phyloP scores from a whole-genome alignment of 2,113 vertebrate genomes.

The Pygoscelis adeliae region DNA sequence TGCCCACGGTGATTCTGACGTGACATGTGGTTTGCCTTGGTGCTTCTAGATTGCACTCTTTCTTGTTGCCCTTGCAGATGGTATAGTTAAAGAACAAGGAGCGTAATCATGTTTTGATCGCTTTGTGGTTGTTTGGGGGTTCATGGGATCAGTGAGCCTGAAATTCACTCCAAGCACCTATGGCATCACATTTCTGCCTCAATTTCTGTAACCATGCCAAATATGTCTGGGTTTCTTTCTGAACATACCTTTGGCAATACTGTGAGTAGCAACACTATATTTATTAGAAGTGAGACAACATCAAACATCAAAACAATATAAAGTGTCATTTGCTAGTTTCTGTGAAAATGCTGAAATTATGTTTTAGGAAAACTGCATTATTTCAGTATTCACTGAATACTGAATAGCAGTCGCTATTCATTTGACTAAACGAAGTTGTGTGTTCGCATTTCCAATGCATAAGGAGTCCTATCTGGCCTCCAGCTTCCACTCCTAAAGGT shows the following conservation, averaged over 20 bases:
- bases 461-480: not conserved
- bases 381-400: not conserved
- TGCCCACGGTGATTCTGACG: not conserved
- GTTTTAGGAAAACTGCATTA: not conserved
- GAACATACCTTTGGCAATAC: not conserved
- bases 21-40: not conserved
- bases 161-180: not conserved
- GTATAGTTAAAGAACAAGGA: not conserved
- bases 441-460: not conserved
- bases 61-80: not conserved
- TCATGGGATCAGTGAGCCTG: not conserved
- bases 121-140: not conserved
- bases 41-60: not conserved
- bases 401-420: not conserved
- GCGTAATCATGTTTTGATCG: fast-evolving
- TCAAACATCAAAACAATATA: not conserved
- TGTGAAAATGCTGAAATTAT: not conserved
- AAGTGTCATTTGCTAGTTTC: not conserved
- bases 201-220: not conserved
- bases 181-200: not conserved
- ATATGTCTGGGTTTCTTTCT: not conserved
- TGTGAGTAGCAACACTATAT: not conserved
- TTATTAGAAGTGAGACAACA: not conserved
- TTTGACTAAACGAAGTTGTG: not conserved
- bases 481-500: not conserved